Conservation (phyloP, 2,113 vertebrate genomes). For the Platysternon megacephalum region DNA sequence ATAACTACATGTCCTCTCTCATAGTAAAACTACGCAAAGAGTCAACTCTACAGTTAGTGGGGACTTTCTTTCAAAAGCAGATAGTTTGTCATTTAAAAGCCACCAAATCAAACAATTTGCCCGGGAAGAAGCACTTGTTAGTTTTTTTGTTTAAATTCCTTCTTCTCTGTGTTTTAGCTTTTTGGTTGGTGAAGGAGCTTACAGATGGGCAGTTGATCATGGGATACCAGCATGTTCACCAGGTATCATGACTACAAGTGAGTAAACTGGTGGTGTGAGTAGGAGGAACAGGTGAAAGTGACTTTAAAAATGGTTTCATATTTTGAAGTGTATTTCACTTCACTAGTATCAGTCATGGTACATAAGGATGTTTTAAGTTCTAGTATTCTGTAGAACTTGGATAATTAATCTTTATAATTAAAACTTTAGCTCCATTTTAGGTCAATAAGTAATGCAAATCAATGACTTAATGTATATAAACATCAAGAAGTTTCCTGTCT, state of each 20-base stretch:
- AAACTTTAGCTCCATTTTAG: conserved; percentile 21
- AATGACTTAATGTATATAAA: not conserved
- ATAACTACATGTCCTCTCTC: not conserved
- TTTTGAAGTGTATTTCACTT: conserved; percentile 53
- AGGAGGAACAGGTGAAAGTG: conserved; percentile 69
- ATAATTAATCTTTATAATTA: not conserved
- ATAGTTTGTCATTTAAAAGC: conserved; percentile 30
- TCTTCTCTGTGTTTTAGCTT: conserved; percentile 86
- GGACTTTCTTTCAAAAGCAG: conserved; percentile 14
- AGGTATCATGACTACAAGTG: conserved; percentile 97
- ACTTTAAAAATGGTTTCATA: conserved; percentile 38
- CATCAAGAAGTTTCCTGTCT: not conserved
- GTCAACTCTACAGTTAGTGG: conserved; percentile 12
- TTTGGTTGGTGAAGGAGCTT: conserved; percentile 96
- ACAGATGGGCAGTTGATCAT: conserved; percentile 95
- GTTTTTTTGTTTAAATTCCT: conserved; percentile 68
- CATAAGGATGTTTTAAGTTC: conserved; percentile 27
- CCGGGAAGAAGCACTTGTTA: conserved; percentile 62
- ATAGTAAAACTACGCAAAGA: not conserved
- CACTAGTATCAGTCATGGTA: not conserved
- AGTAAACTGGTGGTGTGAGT: conserved; percentile 81
- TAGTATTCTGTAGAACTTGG: conserved; percentile 3
- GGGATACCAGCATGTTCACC: conserved; percentile 94
- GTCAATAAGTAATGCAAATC: not conserved
- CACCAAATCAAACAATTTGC: conserved; percentile 37